Conservation (phyloP, 2,888 invertebrate genomes). For the Alentia gelatinosa region DNA sequence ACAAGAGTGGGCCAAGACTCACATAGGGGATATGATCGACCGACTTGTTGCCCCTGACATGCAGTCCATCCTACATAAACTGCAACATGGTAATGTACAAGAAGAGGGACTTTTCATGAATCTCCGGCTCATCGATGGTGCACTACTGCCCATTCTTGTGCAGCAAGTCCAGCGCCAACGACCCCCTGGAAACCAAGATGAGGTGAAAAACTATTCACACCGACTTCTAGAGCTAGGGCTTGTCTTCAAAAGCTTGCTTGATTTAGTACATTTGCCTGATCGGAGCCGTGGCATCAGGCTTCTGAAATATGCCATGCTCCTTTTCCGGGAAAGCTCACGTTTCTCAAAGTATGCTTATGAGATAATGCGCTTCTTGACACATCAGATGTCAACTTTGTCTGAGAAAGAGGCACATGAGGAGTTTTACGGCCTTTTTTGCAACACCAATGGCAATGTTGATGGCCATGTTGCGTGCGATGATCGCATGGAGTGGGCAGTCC, state of each 20-base stretch:
- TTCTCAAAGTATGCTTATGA: conserved; percentile 49
- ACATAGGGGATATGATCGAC: conserved; percentile 48
- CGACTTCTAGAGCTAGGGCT: conserved; percentile 50
- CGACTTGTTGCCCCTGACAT: conserved; percentile 25
- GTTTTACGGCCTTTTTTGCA: conserved; percentile 41
- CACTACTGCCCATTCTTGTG: background rate
- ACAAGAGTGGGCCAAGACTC: conserved; percentile 56
- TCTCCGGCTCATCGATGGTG: background rate
- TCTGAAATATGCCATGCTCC: conserved; percentile 49
- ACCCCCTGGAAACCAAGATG: background rate
- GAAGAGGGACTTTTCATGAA: background rate
- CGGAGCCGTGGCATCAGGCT: background rate
- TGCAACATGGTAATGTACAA: background rate
- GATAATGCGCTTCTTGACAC: conserved; percentile 38
- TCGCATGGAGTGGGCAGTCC: conserved; percentile 50
- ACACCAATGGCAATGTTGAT: conserved; percentile 43
- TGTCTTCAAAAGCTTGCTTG: conserved; percentile 17
- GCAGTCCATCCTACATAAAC: background rate
- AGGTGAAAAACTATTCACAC: conserved; percentile 40
- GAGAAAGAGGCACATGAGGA: background rate
- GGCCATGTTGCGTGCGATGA: conserved; percentile 45
- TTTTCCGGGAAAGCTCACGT: background rate
- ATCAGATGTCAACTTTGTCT: conserved; percentile 17
- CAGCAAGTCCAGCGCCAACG: background rate
- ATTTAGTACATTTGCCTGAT: conserved; percentile 18